Base-by-base conservation (phyloP, 2,888 invertebrate species). In the Clostera curtula region DNA sequence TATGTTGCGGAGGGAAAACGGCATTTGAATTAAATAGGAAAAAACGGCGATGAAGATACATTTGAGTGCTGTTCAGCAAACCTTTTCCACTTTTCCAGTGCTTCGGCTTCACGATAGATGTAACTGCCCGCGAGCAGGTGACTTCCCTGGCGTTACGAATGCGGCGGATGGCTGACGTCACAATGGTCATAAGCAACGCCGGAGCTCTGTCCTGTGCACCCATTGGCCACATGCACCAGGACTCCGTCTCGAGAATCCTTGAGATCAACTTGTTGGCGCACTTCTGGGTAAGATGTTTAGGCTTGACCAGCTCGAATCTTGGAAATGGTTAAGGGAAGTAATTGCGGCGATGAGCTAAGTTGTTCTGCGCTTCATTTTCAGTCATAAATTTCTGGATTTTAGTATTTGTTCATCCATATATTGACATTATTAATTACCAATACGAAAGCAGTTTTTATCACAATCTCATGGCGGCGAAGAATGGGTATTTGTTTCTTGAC, bases 71-170 rank as follows among this genome's bases (percentile, higher is more conserved):
- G 19, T 19, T 7, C 11, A n/a, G 10, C 23, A 9, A 8, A 14
- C 10, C 8, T 20, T n/a, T 8, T 9, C 10, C 12, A 8, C 19
- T 22, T 12, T 23, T 54, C 2, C 49, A 82, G 82, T 67, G 75
- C 30, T 70, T 63, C 35, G 83, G 77, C 10, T 82, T 62, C 46
- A 73, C 77, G 5, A 62, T 82, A 43, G 86, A 86, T 37, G 64
- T 83, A 12, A 74, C 85, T 24, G 70, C 69, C 14, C 63, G 79
- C 1, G 86, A 83, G 5, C 86, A 73, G 22, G 86, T 85, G 2
- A 48, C 56, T 0, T 60, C 71, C 0, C 57, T 79, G 2, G 84
- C 82, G 1, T 56, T 60, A 3, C 66, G 56, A 10, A 74, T 75
- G 49, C 72, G 65, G 1, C 61, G 66, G 1, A 49, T 76, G 27